Percentiles rank a stretch among this genome's conserved stretches.
These are phyloP conservation scores for Busseola fusca DNA, from an alignment of 2,888 invertebrate species.

Conservation along the genomic window DNA sequence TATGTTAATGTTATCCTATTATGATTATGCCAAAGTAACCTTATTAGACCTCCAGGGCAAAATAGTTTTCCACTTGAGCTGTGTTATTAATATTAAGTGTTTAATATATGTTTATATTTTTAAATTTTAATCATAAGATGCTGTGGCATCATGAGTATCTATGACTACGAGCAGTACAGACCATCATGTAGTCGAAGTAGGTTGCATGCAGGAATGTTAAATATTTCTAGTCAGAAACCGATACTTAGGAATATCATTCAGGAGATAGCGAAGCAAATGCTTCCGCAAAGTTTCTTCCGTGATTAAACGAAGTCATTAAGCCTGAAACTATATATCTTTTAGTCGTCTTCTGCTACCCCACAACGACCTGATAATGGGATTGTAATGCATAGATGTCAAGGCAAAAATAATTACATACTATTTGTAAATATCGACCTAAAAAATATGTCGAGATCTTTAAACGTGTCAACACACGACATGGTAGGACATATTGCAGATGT, in stretches of 20 bases:
- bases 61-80: slow-evolving; percentile 19
- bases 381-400: slow-evolving; percentile 23
- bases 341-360: neutral
- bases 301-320: slow-evolving; percentile 14
- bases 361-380: slow-evolving; percentile 13
- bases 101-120: no score
- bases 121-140: slow-evolving; percentile 19
- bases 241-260: slow-evolving; percentile 1
- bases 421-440: slow-evolving; percentile 40
- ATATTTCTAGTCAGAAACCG: neutral
- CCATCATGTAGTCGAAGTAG: neutral
- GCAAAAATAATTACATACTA: slow-evolving; percentile 20
- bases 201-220: neutral
- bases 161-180: neutral
- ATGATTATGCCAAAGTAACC: no score
- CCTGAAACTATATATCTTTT: slow-evolving; percentile 5
- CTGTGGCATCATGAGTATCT: slow-evolving; percentile 18
- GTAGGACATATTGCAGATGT: slow-evolving; percentile 57
- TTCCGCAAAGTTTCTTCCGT: slow-evolving; percentile 19
- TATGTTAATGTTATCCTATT: no score
- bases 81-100: slow-evolving; percentile 34
- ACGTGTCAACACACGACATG: slow-evolving; percentile 40
- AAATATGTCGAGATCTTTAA: slow-evolving; percentile 37
- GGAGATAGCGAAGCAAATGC: slow-evolving; percentile 24
- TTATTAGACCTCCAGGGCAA: slow-evolving; percentile 4